These are phyloP conservation scores for Aphrocallistes beatrix DNA, from an alignment of 37 sponge, comb jelly and placozoan genomes.

Conservation along the genomic window DNA sequence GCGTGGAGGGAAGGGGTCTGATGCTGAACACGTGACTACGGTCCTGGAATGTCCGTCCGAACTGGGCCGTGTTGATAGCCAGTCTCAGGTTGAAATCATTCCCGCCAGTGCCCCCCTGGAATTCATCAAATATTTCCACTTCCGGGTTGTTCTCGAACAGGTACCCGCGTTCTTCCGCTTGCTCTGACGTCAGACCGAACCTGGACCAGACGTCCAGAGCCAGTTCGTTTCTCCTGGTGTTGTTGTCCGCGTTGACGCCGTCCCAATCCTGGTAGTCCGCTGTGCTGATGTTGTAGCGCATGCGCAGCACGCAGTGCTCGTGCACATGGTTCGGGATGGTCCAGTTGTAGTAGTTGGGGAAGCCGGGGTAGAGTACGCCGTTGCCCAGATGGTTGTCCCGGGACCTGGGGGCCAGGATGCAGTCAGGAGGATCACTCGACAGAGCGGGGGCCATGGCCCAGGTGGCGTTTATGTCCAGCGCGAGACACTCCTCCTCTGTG, in stretches of 20 bases:
- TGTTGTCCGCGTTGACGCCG: conserved; percentile 10
- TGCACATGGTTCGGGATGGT: conserved; percentile 76
- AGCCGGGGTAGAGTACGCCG: conserved; percentile 48
- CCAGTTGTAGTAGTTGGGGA: conserved; percentile 87
- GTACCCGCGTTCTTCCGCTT: conserved; percentile 67
- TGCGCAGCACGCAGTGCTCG: conserved; percentile 77
- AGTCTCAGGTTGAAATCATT: conserved; percentile 54
- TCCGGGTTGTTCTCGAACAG: conserved; percentile 83
- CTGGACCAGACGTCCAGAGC: conserved; percentile 23
- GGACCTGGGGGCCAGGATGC: conserved; percentile 67
- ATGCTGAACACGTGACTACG: conserved; percentile 72
- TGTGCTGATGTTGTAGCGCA: conserved; percentile 93
- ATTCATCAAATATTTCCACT: conserved; percentile 52
- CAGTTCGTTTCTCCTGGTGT: conserved; percentile 10
- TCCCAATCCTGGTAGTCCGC: conserved; percentile 79
- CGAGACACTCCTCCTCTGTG: conserved; percentile 57
- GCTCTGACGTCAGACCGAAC: neutral
- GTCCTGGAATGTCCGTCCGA: conserved; percentile 95
- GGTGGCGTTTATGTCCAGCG: neutral
- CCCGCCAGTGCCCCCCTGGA: neutral
- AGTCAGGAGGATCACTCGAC: conserved; percentile 43
- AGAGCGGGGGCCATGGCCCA: neutral
- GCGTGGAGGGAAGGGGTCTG: conserved; percentile 21
- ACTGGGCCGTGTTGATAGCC: conserved; percentile 95
- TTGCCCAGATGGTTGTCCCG: conserved; percentile 99